Percentiles rank a stretch among this genome's conserved stretches.
phyloP scores from a whole-genome alignment of 2,888 invertebrate genomes.

The Apamea crenata region DNA sequence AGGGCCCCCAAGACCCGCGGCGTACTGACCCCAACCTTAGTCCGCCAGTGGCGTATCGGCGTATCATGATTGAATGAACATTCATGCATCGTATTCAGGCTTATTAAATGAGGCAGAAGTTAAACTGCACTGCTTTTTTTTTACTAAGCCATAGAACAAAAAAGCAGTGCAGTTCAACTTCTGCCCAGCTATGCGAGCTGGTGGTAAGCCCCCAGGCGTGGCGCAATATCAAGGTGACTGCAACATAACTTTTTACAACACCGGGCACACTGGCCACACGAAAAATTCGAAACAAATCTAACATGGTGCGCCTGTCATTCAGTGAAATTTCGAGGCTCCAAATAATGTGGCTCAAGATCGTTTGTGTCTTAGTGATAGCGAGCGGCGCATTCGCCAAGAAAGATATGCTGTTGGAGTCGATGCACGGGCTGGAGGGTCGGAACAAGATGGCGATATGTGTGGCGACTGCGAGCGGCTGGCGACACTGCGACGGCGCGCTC shows the following conservation, averaged over 20 bases:
- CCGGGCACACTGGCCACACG: constrained; percentile 22
- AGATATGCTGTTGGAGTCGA: constrained; percentile 51
- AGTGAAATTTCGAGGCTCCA: background rate
- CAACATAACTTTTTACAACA: constrained; percentile 22
- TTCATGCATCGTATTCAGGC: no score
- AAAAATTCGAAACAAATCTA: constrained; percentile 8
- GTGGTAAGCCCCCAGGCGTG: no score
- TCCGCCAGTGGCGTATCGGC: no score
- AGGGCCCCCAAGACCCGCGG: no score
- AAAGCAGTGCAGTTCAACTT: no score
- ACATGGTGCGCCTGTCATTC: constrained; percentile 12
- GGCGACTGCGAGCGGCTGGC: constrained; percentile 33
- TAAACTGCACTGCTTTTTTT: no score
- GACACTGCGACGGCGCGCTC: constrained; percentile 65
- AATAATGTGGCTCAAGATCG: constrained; percentile 51
- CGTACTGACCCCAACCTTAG: no score
- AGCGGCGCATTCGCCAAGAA: constrained; percentile 27
- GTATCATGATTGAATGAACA: no score
- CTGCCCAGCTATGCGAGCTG: no score
- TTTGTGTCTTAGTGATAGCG: constrained; percentile 35
- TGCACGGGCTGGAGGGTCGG: constrained; percentile 57
- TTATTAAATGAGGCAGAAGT: no score
- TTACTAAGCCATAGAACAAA: no score
- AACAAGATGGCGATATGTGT: constrained; percentile 62
- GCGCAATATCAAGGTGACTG: background rate